Evolutionary conservation across 1,140 invertebrate species (phyloP), one percentile per base, ranked within the genome.

Genomic region (Pseudomyrmex gracilis): DNA sequence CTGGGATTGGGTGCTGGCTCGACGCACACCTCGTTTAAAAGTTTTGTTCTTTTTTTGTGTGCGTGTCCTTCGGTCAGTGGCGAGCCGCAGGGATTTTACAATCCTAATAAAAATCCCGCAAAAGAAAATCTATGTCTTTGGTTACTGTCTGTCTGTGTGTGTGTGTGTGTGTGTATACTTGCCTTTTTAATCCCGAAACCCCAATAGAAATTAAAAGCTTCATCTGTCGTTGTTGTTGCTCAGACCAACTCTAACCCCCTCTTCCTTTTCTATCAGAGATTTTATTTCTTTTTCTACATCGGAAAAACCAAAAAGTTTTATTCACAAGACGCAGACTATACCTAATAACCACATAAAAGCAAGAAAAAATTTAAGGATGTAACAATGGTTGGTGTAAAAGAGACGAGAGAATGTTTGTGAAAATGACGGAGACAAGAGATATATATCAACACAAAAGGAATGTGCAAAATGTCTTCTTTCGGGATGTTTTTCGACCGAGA

Each of bases 121-220:
- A 77, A 77, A 49, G 24, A 57, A 83, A 57, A 67, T 12, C 51
- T 34, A 34, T 34, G 34, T 34, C 5, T 34, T 24, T 20, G 24
- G 17, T 15, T 15, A 17, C 9, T 67, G 13, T 77, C 47, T 63
- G 57, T 22, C 47, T 34, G 0, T 34, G 5, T 34, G 34, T 34
- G 34, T 34, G 34, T 24, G 70, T 7, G 73, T 34, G 45, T 53
- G 22, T 53, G 43, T 49, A 9, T 45, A 63, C 60, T 83, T 83
- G 49, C 71, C 76, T 90, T 90, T 90, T 90, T 86, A 86, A 82
- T 87, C 66, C 68, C 61, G 86, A 89, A 88, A 84, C 67, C 80
- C 70, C 85, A 90, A 5, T 88, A 91, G 89, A 92, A 91, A 89
- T 91, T 90, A 91, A 90, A 88, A 82, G 83, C 68, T 73, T 73